phyloP scores from a whole-genome alignment of 2,888 invertebrate species.

The Andrena bucephala region DNA sequence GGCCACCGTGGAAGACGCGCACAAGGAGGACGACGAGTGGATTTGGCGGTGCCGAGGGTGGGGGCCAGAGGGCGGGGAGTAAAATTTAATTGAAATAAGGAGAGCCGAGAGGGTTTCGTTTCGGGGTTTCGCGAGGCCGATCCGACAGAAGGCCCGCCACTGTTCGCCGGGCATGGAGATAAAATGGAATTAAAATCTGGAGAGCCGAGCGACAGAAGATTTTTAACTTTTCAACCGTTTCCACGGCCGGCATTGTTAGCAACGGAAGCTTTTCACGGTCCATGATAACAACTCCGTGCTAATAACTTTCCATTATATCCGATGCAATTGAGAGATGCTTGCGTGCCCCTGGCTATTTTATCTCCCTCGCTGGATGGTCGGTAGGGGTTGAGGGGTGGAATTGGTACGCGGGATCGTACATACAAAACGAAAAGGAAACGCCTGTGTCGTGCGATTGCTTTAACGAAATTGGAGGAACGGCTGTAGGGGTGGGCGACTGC shows the following conservation, averaged over 20 bases:
- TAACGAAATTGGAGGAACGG: slow-evolving; percentile 32
- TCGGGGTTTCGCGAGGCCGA: slow-evolving; percentile 5
- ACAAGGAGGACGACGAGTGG: background rate
- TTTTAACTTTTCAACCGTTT: slow-evolving; percentile 39
- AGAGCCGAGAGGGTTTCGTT: slow-evolving; percentile 23
- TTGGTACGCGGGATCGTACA: background rate
- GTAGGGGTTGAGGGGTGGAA: background rate
- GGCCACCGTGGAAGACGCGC: background rate
- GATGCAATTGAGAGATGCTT: background rate
- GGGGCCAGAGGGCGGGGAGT: background rate
- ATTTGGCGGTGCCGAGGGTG: background rate
- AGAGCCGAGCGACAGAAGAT: slow-evolving; percentile 21
- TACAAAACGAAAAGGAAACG: slow-evolving; percentile 9
- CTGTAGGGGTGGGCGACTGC: background rate
- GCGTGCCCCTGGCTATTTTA: slow-evolving; percentile 20
- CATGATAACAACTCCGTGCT: slow-evolving; percentile 33
- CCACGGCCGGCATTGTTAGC: slow-evolving; percentile 15
- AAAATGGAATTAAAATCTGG: slow-evolving; percentile 57
- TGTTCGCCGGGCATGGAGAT: slow-evolving; percentile 18
- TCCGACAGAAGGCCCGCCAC: slow-evolving; percentile 18
- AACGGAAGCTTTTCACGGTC: slow-evolving; percentile 9
- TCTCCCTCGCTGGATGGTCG: background rate
- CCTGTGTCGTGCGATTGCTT: slow-evolving; percentile 8
- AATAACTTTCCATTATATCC: slow-evolving; percentile 44
- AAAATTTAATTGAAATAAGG: slow-evolving; percentile 49